Percentiles rank a stretch among this genome's conserved stretches.
Conservation (phyloP, 1,140 invertebrate genomes). For the Cherax quadricarinatus region DNA sequence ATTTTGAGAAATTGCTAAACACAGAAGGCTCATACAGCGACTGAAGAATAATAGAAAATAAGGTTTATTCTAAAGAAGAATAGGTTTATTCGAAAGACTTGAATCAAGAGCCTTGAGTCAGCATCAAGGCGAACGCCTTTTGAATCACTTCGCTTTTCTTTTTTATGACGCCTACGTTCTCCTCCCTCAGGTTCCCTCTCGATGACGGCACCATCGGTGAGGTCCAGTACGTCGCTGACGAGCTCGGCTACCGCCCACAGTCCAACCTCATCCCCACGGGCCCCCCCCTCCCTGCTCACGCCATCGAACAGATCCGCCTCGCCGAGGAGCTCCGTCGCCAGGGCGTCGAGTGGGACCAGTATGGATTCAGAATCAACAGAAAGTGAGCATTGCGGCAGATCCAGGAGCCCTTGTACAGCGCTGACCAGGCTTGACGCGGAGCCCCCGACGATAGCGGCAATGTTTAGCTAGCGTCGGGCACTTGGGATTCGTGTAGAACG, state of each 20-base stretch:
- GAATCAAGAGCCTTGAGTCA: too few relatives aligned
- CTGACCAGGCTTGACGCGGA: background rate
- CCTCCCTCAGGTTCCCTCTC: conserved; percentile 34
- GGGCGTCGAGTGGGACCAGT: conserved; percentile 19
- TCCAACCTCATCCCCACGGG: conserved; percentile 37
- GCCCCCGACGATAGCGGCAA: background rate
- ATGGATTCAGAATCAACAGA: conserved; percentile 26
- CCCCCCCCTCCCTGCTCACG: conserved; percentile 37
- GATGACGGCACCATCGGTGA: conserved; percentile 36
- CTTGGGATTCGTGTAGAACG: background rate
- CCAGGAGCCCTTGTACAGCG: conserved; percentile 6
- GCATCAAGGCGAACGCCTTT: too few relatives aligned
- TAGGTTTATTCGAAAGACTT: too few relatives aligned
- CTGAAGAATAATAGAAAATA: too few relatives aligned
- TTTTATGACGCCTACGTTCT: background rate
- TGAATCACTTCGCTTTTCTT: too few relatives aligned
- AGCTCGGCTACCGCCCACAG: conserved; percentile 40
- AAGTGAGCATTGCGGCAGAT: background rate
- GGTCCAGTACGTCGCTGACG: conserved; percentile 46
- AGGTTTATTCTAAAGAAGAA: too few relatives aligned
- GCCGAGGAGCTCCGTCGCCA: conserved; percentile 38
- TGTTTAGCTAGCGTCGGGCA: background rate
- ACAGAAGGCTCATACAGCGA: too few relatives aligned
- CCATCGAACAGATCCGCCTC: conserved; percentile 32
- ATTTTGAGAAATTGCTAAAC: too few relatives aligned